Conservation (phyloP, 2,797 vertebrate genomes). For the Gouania willdenowi region DNA sequence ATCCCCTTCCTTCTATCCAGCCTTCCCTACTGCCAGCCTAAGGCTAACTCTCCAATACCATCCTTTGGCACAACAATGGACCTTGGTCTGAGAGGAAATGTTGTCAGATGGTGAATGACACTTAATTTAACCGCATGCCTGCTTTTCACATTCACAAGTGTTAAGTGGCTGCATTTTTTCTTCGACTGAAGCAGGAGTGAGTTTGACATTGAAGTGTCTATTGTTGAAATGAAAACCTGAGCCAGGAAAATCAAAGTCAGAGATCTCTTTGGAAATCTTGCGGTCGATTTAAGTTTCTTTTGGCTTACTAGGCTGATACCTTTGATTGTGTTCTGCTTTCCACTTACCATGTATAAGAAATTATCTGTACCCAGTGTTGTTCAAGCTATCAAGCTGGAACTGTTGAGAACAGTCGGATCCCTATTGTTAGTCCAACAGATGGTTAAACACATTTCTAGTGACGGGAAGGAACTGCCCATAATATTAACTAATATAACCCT, state of each 20-base stretch:
- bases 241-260: slow-evolving; percentile 14
- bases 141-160: slow-evolving; percentile 7
- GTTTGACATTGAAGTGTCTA: slow-evolving; percentile 23
- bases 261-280: background rate
- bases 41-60: slow-evolving; percentile 12
- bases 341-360: background rate
- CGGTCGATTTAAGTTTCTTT: slow-evolving; percentile 7
- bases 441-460: slow-evolving; percentile 41
- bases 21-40: slow-evolving; percentile 14
- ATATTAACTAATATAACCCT: background rate
- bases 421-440: slow-evolving; percentile 42
- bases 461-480: background rate
- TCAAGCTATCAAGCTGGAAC: slow-evolving; percentile 34
- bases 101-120: slow-evolving; percentile 24
- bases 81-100: slow-evolving; percentile 3
- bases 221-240: slow-evolving; percentile 11
- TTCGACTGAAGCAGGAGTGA: slow-evolving; percentile 4
- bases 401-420: slow-evolving; percentile 29
- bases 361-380: slow-evolving; percentile 16
- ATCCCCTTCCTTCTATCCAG: slow-evolving; percentile 8
- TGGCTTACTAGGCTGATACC: background rate
- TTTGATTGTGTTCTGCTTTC: slow-evolving; percentile 16
- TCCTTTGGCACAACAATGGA: slow-evolving; percentile 2
- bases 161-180: slow-evolving; percentile 4
- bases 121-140: slow-evolving; percentile 34